Conservation (phyloP, 1,140 invertebrate species). For the Drosophila pectinifera region DNA sequence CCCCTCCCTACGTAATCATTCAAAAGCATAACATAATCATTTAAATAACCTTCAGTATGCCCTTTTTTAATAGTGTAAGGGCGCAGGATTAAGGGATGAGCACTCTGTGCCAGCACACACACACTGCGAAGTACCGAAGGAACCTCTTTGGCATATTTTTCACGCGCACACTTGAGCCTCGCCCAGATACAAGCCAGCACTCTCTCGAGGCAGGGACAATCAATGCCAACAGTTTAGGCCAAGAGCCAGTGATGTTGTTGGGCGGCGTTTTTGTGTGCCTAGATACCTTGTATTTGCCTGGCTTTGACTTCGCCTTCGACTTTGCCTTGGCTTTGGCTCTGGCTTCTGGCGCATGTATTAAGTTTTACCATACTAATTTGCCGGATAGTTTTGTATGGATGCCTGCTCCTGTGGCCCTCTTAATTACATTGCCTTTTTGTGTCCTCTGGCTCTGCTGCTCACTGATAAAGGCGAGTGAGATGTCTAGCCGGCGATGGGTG, state of each 20-base stretch:
- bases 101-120: background rate
- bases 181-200: constrained; percentile 9
- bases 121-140: constrained; percentile 3
- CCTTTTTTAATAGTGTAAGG: constrained; percentile 5
- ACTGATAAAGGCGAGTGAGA: constrained; percentile 28
- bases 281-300: constrained; percentile 42
- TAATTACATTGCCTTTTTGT: constrained; percentile 73
- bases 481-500: constrained; percentile 19
- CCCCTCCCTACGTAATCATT: background rate
- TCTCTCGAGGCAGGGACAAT: constrained; percentile 40
- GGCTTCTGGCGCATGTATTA: constrained; percentile 61
- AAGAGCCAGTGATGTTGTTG: constrained; percentile 61
- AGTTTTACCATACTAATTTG: constrained; percentile 79
- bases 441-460: constrained; percentile 36
- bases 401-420: constrained; percentile 53
- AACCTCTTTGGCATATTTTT: constrained; percentile 62
- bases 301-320: constrained; percentile 28
- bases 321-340: constrained; percentile 12
- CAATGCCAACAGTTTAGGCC: constrained; percentile 72
- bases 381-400: constrained; percentile 55
- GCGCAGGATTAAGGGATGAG: constrained; percentile 14
- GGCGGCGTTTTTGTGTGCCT: constrained; percentile 35
- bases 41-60: too few relatives aligned
- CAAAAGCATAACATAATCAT: background rate
- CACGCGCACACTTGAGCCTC: constrained; percentile 38